Evolutionary conservation across 2,797 vertebrate genomes (phyloP), one percentile per base, ranked within the genome.

Genomic region (Microtus obscurus): DNA sequence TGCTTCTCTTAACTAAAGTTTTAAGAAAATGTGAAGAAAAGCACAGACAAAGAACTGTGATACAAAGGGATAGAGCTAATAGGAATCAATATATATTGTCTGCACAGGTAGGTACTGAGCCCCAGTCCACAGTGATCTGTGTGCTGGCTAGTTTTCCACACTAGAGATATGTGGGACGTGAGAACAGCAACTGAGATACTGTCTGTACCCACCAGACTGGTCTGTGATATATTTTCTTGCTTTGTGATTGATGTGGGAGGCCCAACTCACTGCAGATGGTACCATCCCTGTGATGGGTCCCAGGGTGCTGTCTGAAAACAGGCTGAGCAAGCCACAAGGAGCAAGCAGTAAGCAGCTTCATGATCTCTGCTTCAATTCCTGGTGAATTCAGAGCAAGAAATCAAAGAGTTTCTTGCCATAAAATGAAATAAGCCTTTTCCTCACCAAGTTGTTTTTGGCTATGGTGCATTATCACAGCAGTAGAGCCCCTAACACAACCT

Each of bases 11-110:
- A 31, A 43, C 16, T n/a, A 17, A 56, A 14, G 4, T 90, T 89
- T 86, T 61, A 92, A 94, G 29, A 93, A 96, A 95, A 11, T 31
- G 4, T 73, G 11, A 92, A 80, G 29, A 86, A 79, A 61, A 4
- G 63, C 21, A 7, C 61, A 7, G 45, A 37, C 1, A 83, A 13
- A 94, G 9, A 19, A 77, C 31, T 10, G 4, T 6, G 40, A n/a
- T 53, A 34, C 71, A 77, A 87, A 56, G 3, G 89, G 21, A 69
- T 37, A n/a, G 2, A 12, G 5, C 40, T 56, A 90, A 76, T 27
- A 61, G 11, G 5, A 27, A 67, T 34, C 6, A 12, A 34, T 10
- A 48, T 19, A 23, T 67, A n/a, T n/a, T 19, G 89, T 59, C 9
- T 9, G 6, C 21, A 34, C 34, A 82, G 19, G 27, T 80, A 74